Percentiles rank a stretch among this genome's conserved stretches.
Conservation (phyloP, 2,113 vertebrate species). For the Ptilonorhynchus violaceus region DNA sequence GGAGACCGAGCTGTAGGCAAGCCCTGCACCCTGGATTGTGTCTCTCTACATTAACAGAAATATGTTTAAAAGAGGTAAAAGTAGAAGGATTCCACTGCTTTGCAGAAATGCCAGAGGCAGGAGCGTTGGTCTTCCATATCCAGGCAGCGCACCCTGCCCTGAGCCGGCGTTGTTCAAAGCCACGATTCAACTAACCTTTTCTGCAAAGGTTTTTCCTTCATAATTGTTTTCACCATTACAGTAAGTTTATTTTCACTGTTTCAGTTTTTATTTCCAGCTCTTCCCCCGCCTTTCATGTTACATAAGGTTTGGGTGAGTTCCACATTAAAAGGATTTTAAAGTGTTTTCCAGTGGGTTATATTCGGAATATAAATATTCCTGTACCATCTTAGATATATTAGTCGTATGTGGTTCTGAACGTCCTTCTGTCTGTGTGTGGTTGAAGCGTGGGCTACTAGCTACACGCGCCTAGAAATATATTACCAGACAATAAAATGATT, state of each 20-base stretch:
- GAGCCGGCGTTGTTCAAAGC: background rate
- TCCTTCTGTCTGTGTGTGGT: background rate
- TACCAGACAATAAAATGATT: conserved; percentile 42
- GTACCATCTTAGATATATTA: background rate
- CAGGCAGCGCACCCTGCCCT: background rate
- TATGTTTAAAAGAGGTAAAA: background rate
- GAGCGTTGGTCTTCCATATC: background rate
- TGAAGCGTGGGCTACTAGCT: background rate
- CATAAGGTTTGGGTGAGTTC: background rate
- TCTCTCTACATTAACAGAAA: background rate
- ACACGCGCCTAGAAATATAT: background rate
- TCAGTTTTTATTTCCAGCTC: background rate
- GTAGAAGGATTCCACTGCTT: background rate
- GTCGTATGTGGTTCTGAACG: background rate
- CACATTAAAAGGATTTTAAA: background rate
- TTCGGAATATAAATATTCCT: background rate
- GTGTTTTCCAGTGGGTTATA: background rate
- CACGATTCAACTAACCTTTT: conserved; percentile 38
- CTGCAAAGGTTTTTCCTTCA: conserved; percentile 47
- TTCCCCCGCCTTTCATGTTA: background rate
- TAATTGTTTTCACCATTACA: conserved; percentile 42
- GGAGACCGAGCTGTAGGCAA: background rate
- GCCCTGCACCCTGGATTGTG: background rate
- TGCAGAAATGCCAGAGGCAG: background rate
- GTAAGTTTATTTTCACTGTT: conserved; percentile 17